Base-by-base conservation (phyloP, 1,140 invertebrate genomes). In the Steinernema feltiae region DNA sequence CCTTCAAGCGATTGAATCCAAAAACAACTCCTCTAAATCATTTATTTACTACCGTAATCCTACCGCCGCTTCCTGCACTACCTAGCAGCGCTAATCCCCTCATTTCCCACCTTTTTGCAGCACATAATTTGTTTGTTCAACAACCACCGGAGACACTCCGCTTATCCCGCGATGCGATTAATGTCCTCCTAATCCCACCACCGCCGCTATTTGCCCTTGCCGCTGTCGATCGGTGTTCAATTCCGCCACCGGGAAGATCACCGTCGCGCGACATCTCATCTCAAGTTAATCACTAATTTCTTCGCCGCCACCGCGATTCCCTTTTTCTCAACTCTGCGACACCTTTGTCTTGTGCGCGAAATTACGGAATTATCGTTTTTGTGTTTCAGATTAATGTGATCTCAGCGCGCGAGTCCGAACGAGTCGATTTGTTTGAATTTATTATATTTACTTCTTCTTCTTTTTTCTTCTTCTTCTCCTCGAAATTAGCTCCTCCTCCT, bases 401-500 rank as follows among this genome's bases (percentile, higher is more conserved):
- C 53, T 63, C 53, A 63, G 12, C 35, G 18, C 35, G 35, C 35
- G 35, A 41, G 7, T 41, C 35, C 35, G 53, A 63, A 63, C 53
- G 53, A 63, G 53, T 63, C 53, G 24, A 63, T 63, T 63, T 63
- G 53, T 63, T n/a, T 15, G 24, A 63, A 63, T 63, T 63, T 63
- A 63, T 63, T 63, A 63, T 63, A 63, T 48, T 71, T 48, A 35
- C 70, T 71, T 48, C 46, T 41, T 41, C 70, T 21, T 27, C 24
- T 48, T 70, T 48, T 30, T 48, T 30, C 70, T 71, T 48, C 46
- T 53, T 1, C 69, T 32, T 1, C 70, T 71, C 48, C 69, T 46
- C 77, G 30, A 35, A 30, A 35, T 35, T 32, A 24, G 48, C 35
- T 32, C 48, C 69, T 72, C 75, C 69, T 35, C 73, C 69, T 78